phyloP scores from a whole-genome alignment of 2,888 invertebrate species.

The Platycheirus rosarum region DNA sequence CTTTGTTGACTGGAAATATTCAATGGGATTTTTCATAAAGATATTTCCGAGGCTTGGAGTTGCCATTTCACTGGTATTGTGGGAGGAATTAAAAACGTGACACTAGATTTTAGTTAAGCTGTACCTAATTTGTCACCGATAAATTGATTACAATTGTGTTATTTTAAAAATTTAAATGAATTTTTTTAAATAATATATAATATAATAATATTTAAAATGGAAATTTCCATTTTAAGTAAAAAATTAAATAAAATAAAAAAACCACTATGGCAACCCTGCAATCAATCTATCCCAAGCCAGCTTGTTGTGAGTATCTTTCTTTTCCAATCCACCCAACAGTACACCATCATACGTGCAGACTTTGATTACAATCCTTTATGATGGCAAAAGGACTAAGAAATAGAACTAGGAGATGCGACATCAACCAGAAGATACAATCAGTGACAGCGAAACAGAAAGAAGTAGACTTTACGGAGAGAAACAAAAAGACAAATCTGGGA shows the following conservation, averaged over 20 bases:
- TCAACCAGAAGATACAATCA: conserved; percentile 27
- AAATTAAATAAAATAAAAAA: no score
- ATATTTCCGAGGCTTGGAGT: no score
- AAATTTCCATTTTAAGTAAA: no score
- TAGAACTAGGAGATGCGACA: conserved; percentile 33
- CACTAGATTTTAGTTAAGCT: no score
- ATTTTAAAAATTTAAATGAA: no score
- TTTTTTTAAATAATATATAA: no score
- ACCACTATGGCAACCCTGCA: conserved; percentile 1
- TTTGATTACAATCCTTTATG: conserved; percentile 49
- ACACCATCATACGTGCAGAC: conserved; percentile 22
- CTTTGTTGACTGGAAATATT: conserved; percentile 28
- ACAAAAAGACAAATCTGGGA: conserved; percentile 26
- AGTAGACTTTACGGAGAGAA: neutral
- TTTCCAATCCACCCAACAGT: neutral
- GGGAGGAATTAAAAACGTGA: no score
- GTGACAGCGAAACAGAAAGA: conserved; percentile 30
- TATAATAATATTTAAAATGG: no score
- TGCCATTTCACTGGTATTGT: neutral
- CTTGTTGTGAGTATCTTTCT: conserved; percentile 16
- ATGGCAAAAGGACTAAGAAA: conserved; percentile 27
- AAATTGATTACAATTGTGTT: no score
- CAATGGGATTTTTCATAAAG: conserved; percentile 11
- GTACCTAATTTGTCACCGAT: no score
- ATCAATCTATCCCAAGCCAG: neutral